Percentiles rank a stretch among this genome's conserved stretches.
Evolutionary conservation across 2,113 vertebrate genomes (phyloP).

Genomic region (Monopterus albus): DNA sequence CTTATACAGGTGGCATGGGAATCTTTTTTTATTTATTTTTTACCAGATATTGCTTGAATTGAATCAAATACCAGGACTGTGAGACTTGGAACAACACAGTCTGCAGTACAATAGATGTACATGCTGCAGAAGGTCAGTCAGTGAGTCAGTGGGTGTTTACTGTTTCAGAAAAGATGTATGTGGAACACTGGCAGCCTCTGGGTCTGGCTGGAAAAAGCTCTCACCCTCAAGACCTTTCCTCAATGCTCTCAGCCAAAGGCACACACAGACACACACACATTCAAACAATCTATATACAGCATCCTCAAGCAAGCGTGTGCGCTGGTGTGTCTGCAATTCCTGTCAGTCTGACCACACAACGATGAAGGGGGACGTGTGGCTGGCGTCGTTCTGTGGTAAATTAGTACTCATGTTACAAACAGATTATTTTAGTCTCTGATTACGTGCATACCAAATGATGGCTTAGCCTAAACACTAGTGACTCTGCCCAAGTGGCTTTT

Average conservation of each 20-base stretch:
- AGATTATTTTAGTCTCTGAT: constrained; percentile 72
- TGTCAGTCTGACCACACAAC: constrained; percentile 60
- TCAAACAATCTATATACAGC: constrained; percentile 43
- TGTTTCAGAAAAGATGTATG: constrained; percentile 60
- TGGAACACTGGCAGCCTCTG: constrained; percentile 69
- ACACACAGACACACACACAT: constrained; percentile 25
- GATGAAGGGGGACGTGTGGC: constrained; percentile 49
- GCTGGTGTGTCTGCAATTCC: constrained; percentile 18
- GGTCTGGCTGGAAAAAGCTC: constrained; percentile 67
- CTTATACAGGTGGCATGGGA: no score
- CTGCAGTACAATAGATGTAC: constrained; percentile 16
- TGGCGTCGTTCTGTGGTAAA: constrained; percentile 73
- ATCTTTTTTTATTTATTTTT: neutral
- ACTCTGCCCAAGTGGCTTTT: constrained; percentile 50
- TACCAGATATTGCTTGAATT: constrained; percentile 9
- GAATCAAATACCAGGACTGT: constrained; percentile 8
- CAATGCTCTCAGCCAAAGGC: constrained; percentile 38
- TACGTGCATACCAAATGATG: constrained; percentile 66
- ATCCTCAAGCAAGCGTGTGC: constrained; percentile 13
- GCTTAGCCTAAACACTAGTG: constrained; percentile 53
- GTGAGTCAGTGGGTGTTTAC: constrained; percentile 69
- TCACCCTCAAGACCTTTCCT: constrained; percentile 65
- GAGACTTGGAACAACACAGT: constrained; percentile 10
- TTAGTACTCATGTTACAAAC: constrained; percentile 67
- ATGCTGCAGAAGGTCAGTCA: constrained; percentile 49